A percentile compares a stretch with the other conserved stretches of the same genome.
Evolutionary conservation across 2,888 invertebrate species (phyloP).

Genomic region (Cephus rjabovi): DNA sequence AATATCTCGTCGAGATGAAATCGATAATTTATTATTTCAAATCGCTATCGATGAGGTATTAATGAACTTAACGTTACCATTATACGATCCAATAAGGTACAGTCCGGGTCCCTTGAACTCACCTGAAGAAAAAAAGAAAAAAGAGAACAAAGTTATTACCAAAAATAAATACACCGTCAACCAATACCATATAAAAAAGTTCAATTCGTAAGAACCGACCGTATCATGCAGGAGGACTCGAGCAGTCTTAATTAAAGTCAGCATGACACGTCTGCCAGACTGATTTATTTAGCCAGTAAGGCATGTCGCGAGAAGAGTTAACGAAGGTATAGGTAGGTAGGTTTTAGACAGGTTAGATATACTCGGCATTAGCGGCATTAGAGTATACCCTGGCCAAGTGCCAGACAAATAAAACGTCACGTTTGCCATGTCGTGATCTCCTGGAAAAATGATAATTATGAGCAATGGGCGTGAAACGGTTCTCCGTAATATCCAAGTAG

Average conservation of each 20-base stretch:
- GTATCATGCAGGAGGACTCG: neutral
- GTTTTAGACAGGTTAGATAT: neutral
- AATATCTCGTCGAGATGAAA: neutral
- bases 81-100: neutral
- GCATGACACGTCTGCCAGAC: neutral
- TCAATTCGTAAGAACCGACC: neutral
- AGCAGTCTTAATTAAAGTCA: constrained; percentile 4
- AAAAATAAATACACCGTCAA: no score
- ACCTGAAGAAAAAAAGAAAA: neutral
- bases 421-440: neutral
- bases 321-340: neutral
- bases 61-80: neutral
- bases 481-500: constrained; percentile 1
- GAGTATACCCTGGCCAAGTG: neutral
- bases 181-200: neutral
- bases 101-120: neutral
- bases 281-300: neutral
- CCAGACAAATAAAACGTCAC: constrained; percentile 6
- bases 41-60: neutral
- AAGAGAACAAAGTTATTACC: no score
- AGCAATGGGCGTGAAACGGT: neutral
- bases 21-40: neutral
- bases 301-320: neutral
- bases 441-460: constrained; percentile 4
- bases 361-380: neutral